Percentiles rank a stretch among this genome's conserved stretches.
These are phyloP conservation scores for Datnioides undecimradiatus DNA, from an alignment of 2,113 vertebrate species.

Conservation along the genomic window DNA sequence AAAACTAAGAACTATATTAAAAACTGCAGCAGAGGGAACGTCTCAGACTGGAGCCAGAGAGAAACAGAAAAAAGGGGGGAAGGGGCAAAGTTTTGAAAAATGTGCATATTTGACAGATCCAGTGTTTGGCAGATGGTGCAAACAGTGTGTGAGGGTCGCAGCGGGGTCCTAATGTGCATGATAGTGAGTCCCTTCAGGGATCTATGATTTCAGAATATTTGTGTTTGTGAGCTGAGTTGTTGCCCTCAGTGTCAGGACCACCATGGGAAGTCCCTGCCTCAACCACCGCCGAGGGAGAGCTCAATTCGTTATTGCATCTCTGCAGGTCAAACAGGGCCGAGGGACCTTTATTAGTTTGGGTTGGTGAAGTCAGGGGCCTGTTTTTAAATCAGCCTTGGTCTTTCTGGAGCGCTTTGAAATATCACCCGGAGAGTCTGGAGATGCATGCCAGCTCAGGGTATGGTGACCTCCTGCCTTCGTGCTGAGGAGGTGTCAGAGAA, in stretches of 20 bases:
- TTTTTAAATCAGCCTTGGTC: too few relatives aligned
- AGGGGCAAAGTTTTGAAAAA: neutral
- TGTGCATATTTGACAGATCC: conserved; percentile 5
- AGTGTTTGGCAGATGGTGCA: conserved; percentile 42
- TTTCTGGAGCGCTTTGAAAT: too few relatives aligned
- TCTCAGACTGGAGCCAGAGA: neutral
- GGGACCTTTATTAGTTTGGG: neutral
- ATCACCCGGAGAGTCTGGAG: neutral
- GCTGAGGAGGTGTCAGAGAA: neutral
- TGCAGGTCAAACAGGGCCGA: conserved; percentile 2
- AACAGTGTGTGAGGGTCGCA: neutral
- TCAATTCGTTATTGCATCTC: conserved; percentile 36
- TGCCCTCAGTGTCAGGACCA: conserved; percentile 74
- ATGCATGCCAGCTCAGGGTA: neutral
- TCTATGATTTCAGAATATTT: conserved; percentile 72
- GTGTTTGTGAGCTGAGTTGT: conserved; percentile 61
- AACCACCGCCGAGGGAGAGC: conserved; percentile 3
- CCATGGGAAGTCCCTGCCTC: conserved; percentile 56
- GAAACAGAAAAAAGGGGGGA: neutral
- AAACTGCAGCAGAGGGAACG: neutral
- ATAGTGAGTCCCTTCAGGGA: conserved; percentile 39
- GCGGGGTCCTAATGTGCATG: conserved; percentile 8
- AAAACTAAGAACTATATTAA: neutral
- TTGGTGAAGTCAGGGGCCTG: too few relatives aligned
- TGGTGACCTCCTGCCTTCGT: neutral